Percentiles rank a stretch among this genome's conserved stretches.
Conservation (phyloP, 1,140 invertebrate genomes). For the Drosophila cardini region DNA sequence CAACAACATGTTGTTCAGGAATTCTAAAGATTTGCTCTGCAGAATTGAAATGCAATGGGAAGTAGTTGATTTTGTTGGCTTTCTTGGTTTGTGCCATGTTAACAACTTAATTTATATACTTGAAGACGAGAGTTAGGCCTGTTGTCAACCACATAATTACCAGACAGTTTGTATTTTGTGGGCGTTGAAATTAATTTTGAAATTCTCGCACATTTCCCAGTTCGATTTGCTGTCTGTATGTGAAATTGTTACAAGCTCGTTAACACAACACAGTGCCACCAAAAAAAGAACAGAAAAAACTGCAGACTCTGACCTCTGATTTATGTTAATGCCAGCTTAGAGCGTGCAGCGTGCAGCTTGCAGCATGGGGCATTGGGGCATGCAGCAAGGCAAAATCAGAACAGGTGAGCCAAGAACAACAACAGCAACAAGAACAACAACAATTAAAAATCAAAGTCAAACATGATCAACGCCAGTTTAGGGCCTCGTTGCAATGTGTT, state of each 20-base stretch:
- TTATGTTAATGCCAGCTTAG: conserved; percentile 74
- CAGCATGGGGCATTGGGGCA: conserved; percentile 35
- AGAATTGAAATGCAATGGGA: conserved; percentile 27
- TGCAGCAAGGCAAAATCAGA: conserved; percentile 46
- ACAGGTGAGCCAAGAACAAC: conserved; percentile 51
- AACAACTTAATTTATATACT: conserved; percentile 81
- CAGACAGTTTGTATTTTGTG: conserved; percentile 63
- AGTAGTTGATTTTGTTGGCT: conserved; percentile 58
- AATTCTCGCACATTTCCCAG: conserved; percentile 75
- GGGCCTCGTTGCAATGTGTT: conserved; percentile 74
- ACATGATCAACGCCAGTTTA: conserved; percentile 83
- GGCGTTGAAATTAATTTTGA: conserved; percentile 81
- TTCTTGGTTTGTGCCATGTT: conserved; percentile 75
- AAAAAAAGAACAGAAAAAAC: conserved; percentile 43
- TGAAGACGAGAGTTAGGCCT: conserved; percentile 40
- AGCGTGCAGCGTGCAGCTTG: conserved; percentile 30
- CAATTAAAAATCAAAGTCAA: conserved; percentile 84
- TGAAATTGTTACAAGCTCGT: conserved; percentile 82
- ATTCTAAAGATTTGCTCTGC: conserved; percentile 4
- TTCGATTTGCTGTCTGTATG: conserved; percentile 61
- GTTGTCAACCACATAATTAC: conserved; percentile 65
- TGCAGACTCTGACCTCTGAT: conserved; percentile 71
- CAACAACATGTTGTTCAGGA: conserved; percentile 1
- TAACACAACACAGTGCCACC: conserved; percentile 79
- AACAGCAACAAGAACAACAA: conserved; percentile 46